phyloP scores from a whole-genome alignment of 2,113 vertebrate genomes.

The Malurus cyaneus region DNA sequence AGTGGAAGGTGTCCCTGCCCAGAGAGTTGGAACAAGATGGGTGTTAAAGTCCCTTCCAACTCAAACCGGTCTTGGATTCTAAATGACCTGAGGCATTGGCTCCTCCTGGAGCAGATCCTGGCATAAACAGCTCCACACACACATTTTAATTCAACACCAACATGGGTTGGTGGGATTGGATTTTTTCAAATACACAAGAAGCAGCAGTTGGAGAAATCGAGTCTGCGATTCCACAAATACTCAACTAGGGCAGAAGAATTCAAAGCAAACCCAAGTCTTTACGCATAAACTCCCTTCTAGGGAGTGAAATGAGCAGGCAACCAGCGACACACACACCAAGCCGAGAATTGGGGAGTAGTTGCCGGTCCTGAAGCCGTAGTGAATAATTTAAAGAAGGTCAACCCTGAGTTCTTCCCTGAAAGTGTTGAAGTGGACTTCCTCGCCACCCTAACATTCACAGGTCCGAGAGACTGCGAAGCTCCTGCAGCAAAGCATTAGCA shows the following conservation, averaged over 20 bases:
- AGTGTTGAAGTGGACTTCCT: not conserved
- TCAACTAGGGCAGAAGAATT: not conserved
- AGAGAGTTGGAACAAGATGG: not conserved
- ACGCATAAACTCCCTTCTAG: not conserved
- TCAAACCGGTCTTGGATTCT: not conserved
- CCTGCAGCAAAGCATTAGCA: not conserved
- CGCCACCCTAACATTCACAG: too few relatives aligned
- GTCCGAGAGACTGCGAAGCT: not conserved
- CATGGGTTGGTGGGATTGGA: not conserved
- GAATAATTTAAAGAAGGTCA: conserved; percentile 13
- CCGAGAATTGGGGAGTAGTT: not conserved
- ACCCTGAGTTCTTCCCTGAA: not conserved
- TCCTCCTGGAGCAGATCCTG: not conserved
- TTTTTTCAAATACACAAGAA: not conserved
- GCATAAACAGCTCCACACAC: not conserved
- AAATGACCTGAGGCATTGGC: not conserved
- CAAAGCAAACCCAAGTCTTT: not conserved
- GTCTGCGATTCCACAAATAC: not conserved
- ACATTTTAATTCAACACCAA: not conserved
- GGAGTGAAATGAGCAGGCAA: not conserved
- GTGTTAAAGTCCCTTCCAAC: not conserved
- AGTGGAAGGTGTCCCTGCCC: not conserved
- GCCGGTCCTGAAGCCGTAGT: not conserved
- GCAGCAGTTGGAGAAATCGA: not conserved
- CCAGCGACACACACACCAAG: fast-evolving